Evolutionary conservation across 2,113 vertebrate genomes (phyloP).

Genomic region (Mohoua ochrocephala): DNA sequence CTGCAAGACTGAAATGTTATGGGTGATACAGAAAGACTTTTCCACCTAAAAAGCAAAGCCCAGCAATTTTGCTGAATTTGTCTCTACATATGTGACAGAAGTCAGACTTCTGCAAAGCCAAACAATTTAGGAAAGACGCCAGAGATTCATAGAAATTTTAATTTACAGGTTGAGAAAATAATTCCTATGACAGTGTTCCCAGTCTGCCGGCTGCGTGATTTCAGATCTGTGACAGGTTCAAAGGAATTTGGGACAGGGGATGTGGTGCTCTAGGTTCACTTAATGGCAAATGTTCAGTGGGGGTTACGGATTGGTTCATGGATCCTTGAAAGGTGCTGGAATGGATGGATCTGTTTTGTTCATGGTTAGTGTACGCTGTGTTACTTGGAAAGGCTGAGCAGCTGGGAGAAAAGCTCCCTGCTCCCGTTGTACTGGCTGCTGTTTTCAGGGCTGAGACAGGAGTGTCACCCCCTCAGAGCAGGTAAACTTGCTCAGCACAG

Average conservation of each 20-base stretch:
- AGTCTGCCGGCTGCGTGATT: not conserved
- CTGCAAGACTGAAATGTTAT: not conserved
- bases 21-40: not conserved
- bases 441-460: not conserved
- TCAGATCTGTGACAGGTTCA: not conserved
- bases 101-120: not conserved
- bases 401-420: not conserved
- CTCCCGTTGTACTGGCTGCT: not conserved
- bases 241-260: not conserved
- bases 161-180: not conserved
- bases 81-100: not conserved
- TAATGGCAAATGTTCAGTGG: not conserved
- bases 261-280: not conserved
- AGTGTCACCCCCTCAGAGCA: not conserved
- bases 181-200: not conserved
- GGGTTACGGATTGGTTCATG: not conserved
- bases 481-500: not conserved
- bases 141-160: not conserved
- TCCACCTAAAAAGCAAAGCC: not conserved
- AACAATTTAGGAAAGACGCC: not conserved
- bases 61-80: not conserved
- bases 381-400: not conserved
- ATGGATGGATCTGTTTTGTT: not conserved
- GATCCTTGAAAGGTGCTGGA: not conserved
- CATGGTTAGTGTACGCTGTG: not conserved